A percentile compares a stretch with the other conserved stretches of the same genome.
Conservation (phyloP, 2,888 invertebrate species). For the Stenotaenia linearis region DNA sequence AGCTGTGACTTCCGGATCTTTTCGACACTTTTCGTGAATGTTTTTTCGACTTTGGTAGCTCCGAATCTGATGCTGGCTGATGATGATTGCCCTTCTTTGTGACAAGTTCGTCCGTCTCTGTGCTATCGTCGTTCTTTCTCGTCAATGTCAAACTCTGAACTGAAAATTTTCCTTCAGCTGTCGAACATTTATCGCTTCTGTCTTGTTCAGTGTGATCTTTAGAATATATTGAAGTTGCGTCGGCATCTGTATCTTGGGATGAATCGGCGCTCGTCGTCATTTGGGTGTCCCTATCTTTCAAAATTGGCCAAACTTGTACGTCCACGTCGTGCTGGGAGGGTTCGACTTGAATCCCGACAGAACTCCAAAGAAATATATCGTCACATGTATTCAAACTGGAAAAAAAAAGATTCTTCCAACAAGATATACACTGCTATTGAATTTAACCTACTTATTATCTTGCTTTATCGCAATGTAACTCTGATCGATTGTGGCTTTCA, state of each 20-base stretch:
- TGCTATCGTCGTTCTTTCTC: not conserved
- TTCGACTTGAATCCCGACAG: not conserved
- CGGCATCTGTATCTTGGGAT: not conserved
- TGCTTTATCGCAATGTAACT: no score
- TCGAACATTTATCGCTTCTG: not conserved
- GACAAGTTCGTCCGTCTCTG: not conserved
- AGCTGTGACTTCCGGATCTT: not conserved
- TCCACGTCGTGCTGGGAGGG: constrained; percentile 4
- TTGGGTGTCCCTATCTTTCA: constrained; percentile 13
- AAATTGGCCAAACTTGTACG: constrained; percentile 5
- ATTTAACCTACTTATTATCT: no score
- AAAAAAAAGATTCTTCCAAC: no score
- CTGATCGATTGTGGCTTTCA: no score
- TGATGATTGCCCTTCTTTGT: not conserved
- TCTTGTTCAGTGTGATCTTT: not conserved
- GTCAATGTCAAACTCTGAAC: not conserved
- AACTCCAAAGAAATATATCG: not conserved
- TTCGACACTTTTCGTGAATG: not conserved
- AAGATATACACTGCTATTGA: no score
- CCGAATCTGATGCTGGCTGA: not conserved
- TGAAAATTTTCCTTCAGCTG: not conserved
- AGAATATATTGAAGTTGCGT: not conserved
- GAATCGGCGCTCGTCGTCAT: not conserved
- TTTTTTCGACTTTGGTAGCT: not conserved
- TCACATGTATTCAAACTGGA: no score